Base-by-base conservation (phyloP, 53 echinoderm and acorn worm genomes). In the Arbacia lixula region DNA sequence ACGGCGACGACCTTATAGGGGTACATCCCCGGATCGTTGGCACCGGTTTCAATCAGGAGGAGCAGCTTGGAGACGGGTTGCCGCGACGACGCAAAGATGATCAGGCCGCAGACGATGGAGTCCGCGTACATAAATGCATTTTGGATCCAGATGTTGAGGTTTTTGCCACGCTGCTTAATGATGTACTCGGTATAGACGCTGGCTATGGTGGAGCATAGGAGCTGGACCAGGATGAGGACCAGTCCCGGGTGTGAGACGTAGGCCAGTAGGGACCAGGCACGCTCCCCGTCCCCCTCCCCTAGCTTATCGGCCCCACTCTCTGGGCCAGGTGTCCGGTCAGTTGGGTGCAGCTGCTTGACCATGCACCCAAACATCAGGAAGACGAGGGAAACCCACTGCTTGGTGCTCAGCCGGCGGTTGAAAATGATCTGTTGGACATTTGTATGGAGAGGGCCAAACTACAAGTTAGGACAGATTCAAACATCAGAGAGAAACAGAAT, bases 111-210 rank as follows among this genome's bases (percentile, higher is more conserved):
- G 3, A 91, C 2, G 38, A 91, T 83, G 31, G 97, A 94, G 42
- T 90, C 64, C 2, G 46, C 10, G 60, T 99, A 99, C 94, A 99
- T 99, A 84, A 90, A 88, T 11, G 95, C 85, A 52, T 95, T 92
- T 72, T 99, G 99, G 34, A 92, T 87, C 99, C 99, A 99, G n/a
- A 99, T 73, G 53, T 92, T 64, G 38, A 99, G 82, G 8, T 58
- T 17, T 39, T 68, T 65, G 31, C 53, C 57, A 54, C 83, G 33
- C 3, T 58, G 89, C 58, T 99, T 99, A 36, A 99, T 71, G 34
- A 99, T 83, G 53, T 86, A 89, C 64, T 99, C 99, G 3, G 85
- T 99, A 95, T 92, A 99, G 83, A 99, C 94, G 4, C 95, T 91
- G 2, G 99, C 99, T 31, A 99, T 84, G 19, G 86, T 89, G 5